These are phyloP conservation scores for Metacarcinus magister DNA, from an alignment of 2,888 invertebrate species.

Conservation along the genomic window DNA sequence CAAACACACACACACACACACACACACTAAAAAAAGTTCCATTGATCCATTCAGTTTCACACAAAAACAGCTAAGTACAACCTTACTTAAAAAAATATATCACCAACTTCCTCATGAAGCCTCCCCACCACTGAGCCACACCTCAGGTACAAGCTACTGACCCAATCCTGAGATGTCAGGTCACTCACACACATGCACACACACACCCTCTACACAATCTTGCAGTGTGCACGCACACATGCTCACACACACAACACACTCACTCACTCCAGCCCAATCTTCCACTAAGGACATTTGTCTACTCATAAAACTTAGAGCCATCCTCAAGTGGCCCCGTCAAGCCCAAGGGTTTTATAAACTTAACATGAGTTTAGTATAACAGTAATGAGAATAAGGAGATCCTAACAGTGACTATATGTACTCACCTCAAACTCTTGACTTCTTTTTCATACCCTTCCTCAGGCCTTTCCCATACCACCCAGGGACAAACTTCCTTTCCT, in stretches of 20 bases:
- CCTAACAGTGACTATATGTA: not conserved
- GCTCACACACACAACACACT: not conserved
- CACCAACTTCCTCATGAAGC: constrained; percentile 19
- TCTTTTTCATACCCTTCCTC: constrained; percentile 80
- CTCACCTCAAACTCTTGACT: constrained; percentile 65
- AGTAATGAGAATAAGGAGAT: not conserved
- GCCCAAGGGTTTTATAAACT: not conserved
- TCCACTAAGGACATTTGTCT: too few species aligned
- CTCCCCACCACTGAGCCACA: not conserved
- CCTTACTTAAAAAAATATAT: constrained; percentile 40
- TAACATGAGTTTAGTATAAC: not conserved
- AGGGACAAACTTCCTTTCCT: constrained; percentile 72
- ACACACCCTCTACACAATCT: not conserved
- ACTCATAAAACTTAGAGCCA: not conserved
- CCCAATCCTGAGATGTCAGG: not conserved
- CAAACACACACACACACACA: not conserved
- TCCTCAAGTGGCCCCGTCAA: not conserved
- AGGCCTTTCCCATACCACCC: constrained; percentile 82
- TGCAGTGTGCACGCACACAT: not conserved
- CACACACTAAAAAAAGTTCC: not conserved
- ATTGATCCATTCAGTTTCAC: not conserved
- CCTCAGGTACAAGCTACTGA: constrained; percentile 68
- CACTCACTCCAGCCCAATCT: not conserved
- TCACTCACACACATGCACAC: not conserved
- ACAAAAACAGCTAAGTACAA: not conserved